A percentile compares a stretch with the other conserved stretches of the same genome.
These are phyloP conservation scores for Acanthornis magna DNA, from an alignment of 2,797 vertebrate species.

Conservation along the genomic window DNA sequence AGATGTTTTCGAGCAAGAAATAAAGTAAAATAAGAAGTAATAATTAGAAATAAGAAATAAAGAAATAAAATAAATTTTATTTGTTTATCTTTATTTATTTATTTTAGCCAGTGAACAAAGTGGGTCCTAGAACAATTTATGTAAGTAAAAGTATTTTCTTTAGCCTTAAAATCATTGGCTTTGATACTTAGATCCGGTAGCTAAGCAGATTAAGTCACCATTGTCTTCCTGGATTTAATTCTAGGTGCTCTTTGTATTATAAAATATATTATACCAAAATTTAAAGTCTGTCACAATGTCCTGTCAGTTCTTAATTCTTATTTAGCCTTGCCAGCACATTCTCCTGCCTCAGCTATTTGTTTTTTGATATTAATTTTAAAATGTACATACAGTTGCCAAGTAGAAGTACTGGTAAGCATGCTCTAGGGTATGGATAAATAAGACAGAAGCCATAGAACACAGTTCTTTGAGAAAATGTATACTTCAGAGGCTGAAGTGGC, in stretches of 20 bases:
- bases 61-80: not conserved
- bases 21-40: not conserved
- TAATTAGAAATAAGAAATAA: no score
- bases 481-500: not conserved
- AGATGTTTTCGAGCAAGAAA: not conserved
- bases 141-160: not conserved
- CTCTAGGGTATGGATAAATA: not conserved
- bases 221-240: not conserved
- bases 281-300: not conserved
- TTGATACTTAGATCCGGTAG: not conserved
- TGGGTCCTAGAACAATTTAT: not conserved
- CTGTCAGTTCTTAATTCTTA: not conserved
- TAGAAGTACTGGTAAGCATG: not conserved
- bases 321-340: not conserved
- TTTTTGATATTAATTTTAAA: conserved; percentile 15
- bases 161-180: not conserved
- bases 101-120: not conserved
- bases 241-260: not conserved
- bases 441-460: not conserved
- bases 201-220: not conserved
- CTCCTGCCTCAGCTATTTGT: not conserved
- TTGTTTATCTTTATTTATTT: not conserved
- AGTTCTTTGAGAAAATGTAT: not conserved
- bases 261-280: not conserved
- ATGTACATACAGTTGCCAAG: not conserved